Conservation (phyloP, 37 sponge, comb jelly and placozoan genomes). For the Aplysina aerophoba region DNA sequence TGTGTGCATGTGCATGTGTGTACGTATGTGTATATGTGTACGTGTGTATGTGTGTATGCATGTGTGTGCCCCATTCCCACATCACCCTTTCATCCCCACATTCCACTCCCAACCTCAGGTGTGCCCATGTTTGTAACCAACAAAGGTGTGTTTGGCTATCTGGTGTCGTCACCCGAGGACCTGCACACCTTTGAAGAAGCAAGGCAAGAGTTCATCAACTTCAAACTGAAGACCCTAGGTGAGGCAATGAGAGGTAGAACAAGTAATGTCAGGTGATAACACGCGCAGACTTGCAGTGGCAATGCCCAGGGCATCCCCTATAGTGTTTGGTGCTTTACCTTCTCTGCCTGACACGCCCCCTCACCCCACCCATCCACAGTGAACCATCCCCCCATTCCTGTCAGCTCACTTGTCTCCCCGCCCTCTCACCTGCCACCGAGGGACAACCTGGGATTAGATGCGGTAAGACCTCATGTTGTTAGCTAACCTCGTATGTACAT, state of each 20-base stretch:
- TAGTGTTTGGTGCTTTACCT: not conserved
- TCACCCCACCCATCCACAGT: constrained; percentile 39
- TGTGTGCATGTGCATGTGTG: constrained; percentile 36
- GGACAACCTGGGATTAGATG: constrained; percentile 65
- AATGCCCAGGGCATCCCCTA: too few species aligned
- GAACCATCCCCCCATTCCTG: constrained; percentile 57
- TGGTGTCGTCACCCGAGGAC: constrained; percentile 34
- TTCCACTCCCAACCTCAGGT: constrained; percentile 29
- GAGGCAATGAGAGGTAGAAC: too few species aligned
- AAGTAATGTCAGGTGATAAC: too few species aligned
- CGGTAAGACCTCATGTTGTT: constrained; percentile 3
- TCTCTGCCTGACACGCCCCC: too few species aligned
- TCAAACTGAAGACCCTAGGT: constrained; percentile 66
- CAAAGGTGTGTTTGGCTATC: constrained; percentile 59
- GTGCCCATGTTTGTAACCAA: constrained; percentile 78
- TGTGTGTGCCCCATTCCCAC: not conserved
- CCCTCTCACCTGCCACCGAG: not conserved
- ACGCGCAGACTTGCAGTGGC: too few species aligned
- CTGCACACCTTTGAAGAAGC: constrained; percentile 52
- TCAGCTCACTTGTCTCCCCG: constrained; percentile 41
- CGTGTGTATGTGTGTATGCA: constrained; percentile 3
- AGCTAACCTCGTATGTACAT: too few species aligned
- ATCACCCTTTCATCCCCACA: too few species aligned
- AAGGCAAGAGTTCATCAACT: constrained; percentile 32
- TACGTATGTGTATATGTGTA: constrained; percentile 25